Percentiles rank a stretch among this genome's conserved stretches.
These are phyloP conservation scores for Chelidonichthys spinosus DNA, from an alignment of 2,797 vertebrate species.

Conservation along the genomic window DNA sequence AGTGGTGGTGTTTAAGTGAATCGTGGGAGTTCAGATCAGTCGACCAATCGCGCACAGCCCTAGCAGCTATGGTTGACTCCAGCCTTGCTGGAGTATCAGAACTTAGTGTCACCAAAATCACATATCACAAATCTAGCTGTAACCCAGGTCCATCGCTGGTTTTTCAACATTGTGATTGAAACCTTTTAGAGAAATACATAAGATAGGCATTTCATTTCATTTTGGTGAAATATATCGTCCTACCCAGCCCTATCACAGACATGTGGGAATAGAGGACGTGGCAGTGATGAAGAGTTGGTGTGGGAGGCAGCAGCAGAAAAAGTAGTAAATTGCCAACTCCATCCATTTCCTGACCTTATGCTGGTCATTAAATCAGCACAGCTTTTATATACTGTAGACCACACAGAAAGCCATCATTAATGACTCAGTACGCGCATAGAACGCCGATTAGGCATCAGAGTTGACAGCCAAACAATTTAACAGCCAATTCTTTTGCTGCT, in stretches of 20 bases:
- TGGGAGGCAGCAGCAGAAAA: not conserved
- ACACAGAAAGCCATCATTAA: conserved; percentile 37
- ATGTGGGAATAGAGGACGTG: conserved; percentile 20
- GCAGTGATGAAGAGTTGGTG: conserved; percentile 29
- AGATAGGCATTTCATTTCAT: too few relatives aligned
- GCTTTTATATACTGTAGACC: conserved; percentile 39
- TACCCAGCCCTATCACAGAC: conserved; percentile 12
- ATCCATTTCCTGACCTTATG: conserved; percentile 16
- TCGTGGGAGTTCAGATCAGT: too few relatives aligned
- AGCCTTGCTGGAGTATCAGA: too few relatives aligned
- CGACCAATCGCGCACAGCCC: too few relatives aligned
- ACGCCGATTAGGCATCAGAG: conserved; percentile 29
- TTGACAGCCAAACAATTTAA: conserved; percentile 34
- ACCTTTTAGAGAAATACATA: too few relatives aligned
- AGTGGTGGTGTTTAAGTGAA: too few relatives aligned
- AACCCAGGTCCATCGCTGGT: too few relatives aligned
- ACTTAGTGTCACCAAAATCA: too few relatives aligned
- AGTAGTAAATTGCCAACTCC: conserved; percentile 11
- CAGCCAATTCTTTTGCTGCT: conserved; percentile 19
- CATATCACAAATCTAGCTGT: too few relatives aligned
- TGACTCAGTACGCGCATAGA: conserved; percentile 21
- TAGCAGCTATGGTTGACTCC: too few relatives aligned
- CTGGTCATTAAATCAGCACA: conserved; percentile 19
- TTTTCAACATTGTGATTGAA: too few relatives aligned
- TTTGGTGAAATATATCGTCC: too few relatives aligned